phyloP scores from a whole-genome alignment of 2,113 vertebrate genomes.

The Barnardius zonarius region DNA sequence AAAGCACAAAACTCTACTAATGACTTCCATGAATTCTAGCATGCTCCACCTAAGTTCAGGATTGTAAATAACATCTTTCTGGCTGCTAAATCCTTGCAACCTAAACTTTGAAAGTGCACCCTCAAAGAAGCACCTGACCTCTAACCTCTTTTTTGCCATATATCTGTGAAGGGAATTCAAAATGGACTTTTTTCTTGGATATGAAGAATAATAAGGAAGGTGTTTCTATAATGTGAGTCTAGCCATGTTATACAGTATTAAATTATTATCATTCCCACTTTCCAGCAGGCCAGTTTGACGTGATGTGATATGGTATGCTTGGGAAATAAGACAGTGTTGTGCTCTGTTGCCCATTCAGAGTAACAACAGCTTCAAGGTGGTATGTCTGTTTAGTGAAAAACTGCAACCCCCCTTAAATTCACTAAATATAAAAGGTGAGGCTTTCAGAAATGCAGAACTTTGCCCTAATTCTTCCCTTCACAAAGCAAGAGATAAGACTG shows the following conservation, averaged over 20 bases:
- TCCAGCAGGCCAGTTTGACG: background rate
- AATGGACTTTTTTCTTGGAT: background rate
- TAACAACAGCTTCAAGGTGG: accelerated
- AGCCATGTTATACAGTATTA: too few species aligned
- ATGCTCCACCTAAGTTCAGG: background rate
- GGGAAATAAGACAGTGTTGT: accelerated
- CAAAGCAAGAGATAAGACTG: background rate
- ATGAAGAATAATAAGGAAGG: background rate
- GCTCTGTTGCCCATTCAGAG: background rate
- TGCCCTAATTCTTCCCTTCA: background rate
- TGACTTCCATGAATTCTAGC: background rate
- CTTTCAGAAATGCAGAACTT: background rate
- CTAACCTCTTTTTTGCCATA: background rate
- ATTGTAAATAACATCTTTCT: background rate
- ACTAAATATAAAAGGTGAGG: background rate
- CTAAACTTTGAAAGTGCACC: background rate
- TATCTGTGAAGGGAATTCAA: background rate
- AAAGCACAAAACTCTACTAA: background rate
- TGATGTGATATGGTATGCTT: too few species aligned
- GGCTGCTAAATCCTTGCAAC: background rate
- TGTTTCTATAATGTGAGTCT: background rate
- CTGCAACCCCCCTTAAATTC: background rate
- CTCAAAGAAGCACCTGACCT: background rate
- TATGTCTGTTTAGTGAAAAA: background rate
- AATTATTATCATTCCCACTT: background rate